Conservation (phyloP, 1,140 invertebrate species). For the Drosophila takahashii region DNA sequence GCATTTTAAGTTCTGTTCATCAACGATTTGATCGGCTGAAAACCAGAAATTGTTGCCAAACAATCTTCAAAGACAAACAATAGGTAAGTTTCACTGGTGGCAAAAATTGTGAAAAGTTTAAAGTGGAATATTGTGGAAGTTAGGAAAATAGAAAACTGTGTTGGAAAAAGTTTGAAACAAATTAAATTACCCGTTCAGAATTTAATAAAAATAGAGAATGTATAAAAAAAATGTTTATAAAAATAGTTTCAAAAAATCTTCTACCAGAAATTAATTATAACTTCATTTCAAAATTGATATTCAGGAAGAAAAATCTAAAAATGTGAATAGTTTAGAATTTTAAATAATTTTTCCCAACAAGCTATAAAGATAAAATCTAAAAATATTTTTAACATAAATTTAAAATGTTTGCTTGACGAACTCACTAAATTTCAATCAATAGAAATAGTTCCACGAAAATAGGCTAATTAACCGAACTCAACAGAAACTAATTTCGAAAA, state of each 20-base stretch:
- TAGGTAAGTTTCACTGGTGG: constrained; percentile 39
- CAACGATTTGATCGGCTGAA: constrained; percentile 5
- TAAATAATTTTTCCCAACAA: constrained; percentile 26
- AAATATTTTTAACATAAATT: constrained; percentile 15
- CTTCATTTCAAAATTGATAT: not conserved
- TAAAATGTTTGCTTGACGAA: constrained; percentile 1
- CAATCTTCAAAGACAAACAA: constrained; percentile 29
- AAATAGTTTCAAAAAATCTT: not conserved
- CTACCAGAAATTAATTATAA: no score
- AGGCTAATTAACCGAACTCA: constrained; percentile 43
- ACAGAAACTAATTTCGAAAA: constrained; percentile 36
- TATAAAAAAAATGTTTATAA: not conserved
- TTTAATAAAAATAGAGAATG: not conserved
- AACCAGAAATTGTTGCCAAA: constrained; percentile 35
- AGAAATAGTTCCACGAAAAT: constrained; percentile 49
- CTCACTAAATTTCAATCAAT: constrained; percentile 25
- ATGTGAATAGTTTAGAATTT: constrained; percentile 5
- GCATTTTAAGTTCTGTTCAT: constrained; percentile 32
- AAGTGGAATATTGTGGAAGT: no score
- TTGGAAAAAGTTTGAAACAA: not conserved
- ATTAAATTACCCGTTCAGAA: not conserved
- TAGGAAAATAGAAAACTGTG: not conserved
- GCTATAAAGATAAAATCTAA: constrained; percentile 9
- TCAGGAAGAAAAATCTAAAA: not conserved
- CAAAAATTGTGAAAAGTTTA: constrained; percentile 11